Base-by-base conservation (phyloP, 2,113 vertebrate genomes). In the Perccottus glenii region DNA sequence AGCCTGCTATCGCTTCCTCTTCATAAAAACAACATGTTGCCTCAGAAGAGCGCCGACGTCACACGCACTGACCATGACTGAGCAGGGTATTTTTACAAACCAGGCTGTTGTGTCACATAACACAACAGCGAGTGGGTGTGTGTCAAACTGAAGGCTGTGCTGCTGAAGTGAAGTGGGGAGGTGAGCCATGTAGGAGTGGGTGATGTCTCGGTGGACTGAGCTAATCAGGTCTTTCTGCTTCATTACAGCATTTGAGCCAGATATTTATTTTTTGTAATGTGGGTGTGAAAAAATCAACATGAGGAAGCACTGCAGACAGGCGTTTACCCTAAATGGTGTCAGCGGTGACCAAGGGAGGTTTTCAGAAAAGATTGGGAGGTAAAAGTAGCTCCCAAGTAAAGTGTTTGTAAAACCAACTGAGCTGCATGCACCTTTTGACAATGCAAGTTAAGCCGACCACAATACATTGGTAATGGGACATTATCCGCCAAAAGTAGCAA, bases 111-210 rank as follows among this genome's bases (percentile, higher is more conserved):
- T 56, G 82, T 82, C 85, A 60, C 70, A 57, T 38, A 44, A 60
- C 70, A 57, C 33, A 45, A 57, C 33, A 45, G 69, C 11, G 81
- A 82, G 79, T 44, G 52, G 78, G 78, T 61, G 78, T 75, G 61
- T 73, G 80, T 66, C 52, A 58, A 48, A 8, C 8, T 46, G 45
- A 43, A 15, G 55, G 56, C 2, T 5, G 52, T 14, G 33, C 3
- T 57, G 52, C 52, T 58, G 75, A 67, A 56, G 48, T 67, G 60
- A 66, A 60, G 75, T 6, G 70, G 64, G 70, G 62, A 48, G 49
- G 33, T 27, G 61, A 78, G 46, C 62, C 27, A 66, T 0, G 73
- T 73, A 53, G 78, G 75, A 59, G 72, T 6, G 0, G 60, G 50
- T 16, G 79, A 67, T 35, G 45, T 58, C 49, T 63, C 60, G 42